A percentile compares a stretch with the other conserved stretches of the same genome.
Evolutionary conservation across 1,140 invertebrate genomes (phyloP).

Genomic region (Paraescarpia echinospica): DNA sequence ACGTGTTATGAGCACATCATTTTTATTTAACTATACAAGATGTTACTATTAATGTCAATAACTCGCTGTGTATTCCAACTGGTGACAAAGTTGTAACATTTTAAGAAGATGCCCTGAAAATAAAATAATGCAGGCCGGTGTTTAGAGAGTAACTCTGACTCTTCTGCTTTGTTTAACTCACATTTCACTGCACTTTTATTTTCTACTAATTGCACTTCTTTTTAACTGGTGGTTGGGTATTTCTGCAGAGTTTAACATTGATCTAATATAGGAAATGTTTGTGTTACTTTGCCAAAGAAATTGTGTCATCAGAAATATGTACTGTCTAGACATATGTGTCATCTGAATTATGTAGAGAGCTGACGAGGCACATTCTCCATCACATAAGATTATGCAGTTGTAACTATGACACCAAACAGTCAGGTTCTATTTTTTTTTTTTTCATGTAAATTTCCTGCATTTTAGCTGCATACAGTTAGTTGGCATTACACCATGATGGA

Average conservation of each 20-base stretch:
- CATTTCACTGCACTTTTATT: neutral
- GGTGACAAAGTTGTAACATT: neutral
- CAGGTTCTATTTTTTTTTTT: neutral
- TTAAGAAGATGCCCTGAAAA: neutral
- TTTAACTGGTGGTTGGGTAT: neutral
- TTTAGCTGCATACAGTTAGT: neutral
- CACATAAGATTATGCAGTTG: neutral
- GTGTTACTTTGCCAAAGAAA: neutral
- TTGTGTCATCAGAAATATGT: too few species aligned
- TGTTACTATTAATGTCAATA: too few species aligned
- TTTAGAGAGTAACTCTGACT: neutral
- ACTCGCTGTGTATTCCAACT: neutral
- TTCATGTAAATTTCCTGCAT: neutral
- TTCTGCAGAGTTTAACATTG: neutral
- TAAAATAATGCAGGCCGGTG: neutral
- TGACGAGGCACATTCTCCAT: neutral
- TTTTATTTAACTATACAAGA: too few species aligned
- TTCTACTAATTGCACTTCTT: neutral
- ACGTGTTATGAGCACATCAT: too few species aligned
- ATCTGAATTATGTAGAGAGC: neutral
- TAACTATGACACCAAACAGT: neutral
- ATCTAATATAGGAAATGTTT: neutral
- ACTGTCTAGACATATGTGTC: neutral
- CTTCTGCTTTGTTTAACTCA: slow-evolving; percentile 32
- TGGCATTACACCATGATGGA: neutral